Evolutionary conservation across 23 tunicate genomes (phyloP).

Genomic region (Oikopleura albicans): DNA sequence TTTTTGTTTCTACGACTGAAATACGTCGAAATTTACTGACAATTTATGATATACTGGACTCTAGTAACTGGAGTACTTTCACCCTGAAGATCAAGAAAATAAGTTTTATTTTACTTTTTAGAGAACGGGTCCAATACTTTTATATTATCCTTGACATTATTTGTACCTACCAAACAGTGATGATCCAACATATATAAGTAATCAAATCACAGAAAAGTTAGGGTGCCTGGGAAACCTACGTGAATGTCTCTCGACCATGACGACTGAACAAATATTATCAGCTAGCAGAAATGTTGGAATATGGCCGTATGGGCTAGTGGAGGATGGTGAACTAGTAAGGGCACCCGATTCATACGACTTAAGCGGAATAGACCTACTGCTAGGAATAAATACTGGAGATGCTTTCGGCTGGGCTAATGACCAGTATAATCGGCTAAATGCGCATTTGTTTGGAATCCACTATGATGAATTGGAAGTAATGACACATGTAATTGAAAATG

Average conservation of each 20-base stretch:
- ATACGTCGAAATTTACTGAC: no score
- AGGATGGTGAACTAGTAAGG: no score
- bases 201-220: not conserved
- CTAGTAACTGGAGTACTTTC: no score
- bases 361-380: not conserved
- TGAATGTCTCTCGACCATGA: not conserved
- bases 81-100: no score
- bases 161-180: no score
- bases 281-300: not conserved
- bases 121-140: no score
- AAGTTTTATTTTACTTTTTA: no score
- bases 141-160: no score
- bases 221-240: not conserved
- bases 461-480: not conserved
- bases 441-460: not conserved
- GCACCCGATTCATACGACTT: no score
- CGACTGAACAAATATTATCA: not conserved
- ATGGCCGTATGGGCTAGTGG: not conserved
- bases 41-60: no score
- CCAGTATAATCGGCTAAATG: not conserved
- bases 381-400: not conserved
- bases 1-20: no score
- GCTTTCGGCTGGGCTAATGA: not conserved
- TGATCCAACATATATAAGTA: not conserved
- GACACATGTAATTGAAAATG: not conserved